phyloP scores from a whole-genome alignment of 23 tunicate species.

The Aplidium turbinatum region DNA sequence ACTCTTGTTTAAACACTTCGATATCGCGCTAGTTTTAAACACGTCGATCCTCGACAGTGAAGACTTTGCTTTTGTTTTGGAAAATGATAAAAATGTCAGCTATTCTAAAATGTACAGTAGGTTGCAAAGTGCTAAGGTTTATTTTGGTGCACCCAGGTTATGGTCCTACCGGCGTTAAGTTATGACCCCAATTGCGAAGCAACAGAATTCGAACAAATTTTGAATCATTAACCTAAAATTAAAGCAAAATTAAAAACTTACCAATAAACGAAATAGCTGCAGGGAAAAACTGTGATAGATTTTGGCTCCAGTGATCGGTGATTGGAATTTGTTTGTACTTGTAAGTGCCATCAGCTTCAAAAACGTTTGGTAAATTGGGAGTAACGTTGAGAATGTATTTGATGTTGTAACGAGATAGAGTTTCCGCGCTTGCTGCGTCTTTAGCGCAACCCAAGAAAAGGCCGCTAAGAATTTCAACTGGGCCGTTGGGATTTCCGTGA shows the following conservation, averaged over 20 bases:
- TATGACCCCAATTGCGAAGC: background rate
- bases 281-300: conserved; percentile 94
- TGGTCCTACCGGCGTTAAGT: too few relatives aligned
- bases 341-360: conserved; percentile 65
- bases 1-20: too few relatives aligned
- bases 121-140: too few relatives aligned
- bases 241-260: conserved; percentile 29
- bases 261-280: conserved; percentile 93
- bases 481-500: conserved; percentile 51
- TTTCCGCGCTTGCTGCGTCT: conserved; percentile 84
- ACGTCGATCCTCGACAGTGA: too few relatives aligned
- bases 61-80: too few relatives aligned
- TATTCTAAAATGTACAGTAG: too few relatives aligned
- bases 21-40: too few relatives aligned
- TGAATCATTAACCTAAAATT: background rate
- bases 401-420: conserved; percentile 61
- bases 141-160: too few relatives aligned
- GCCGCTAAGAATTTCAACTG: conserved; percentile 85
- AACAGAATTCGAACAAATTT: background rate
- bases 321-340: conserved; percentile 94
- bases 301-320: conserved; percentile 97
- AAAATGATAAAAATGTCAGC: too few relatives aligned
- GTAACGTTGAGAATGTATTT: conserved; percentile 91
- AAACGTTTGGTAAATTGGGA: conserved; percentile 92
- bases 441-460: conserved; percentile 90